phyloP scores from a whole-genome alignment of 2,113 vertebrate species.

The Tragulus kanchil region DNA sequence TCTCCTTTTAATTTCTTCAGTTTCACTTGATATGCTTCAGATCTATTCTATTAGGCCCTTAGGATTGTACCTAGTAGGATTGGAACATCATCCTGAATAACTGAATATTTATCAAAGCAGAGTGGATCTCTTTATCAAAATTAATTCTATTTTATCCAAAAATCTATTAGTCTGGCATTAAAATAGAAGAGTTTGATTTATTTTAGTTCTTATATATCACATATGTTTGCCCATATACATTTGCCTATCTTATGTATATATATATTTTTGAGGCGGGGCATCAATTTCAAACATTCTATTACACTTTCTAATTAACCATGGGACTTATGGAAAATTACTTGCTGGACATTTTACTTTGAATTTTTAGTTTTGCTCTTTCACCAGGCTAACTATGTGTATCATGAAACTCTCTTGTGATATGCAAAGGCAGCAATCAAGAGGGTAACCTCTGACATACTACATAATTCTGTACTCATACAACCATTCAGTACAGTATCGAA shows the following conservation, averaged over 20 bases:
- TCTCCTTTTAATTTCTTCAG: constrained; percentile 28
- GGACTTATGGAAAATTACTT: too few relatives aligned
- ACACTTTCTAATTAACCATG: too few relatives aligned
- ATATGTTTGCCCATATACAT: not conserved
- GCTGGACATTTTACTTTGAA: not conserved
- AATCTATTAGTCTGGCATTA: not conserved
- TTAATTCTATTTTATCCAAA: not conserved
- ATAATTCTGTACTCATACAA: not conserved
- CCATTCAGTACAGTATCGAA: not conserved
- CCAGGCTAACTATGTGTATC: not conserved
- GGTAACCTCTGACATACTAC: not conserved
- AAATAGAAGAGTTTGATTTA: not conserved
- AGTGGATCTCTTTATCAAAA: not conserved
- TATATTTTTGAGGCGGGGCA: too few relatives aligned
- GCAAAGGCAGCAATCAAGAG: not conserved
- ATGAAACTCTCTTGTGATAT: not conserved
- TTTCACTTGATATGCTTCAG: constrained; percentile 11
- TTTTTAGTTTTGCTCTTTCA: not conserved
- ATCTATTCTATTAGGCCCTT: not conserved
- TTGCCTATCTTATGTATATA: not conserved
- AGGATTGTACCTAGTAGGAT: not conserved
- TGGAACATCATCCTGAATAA: not conserved
- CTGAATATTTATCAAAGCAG: not conserved
- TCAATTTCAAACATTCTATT: not conserved
- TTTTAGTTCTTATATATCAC: constrained; percentile 2